phyloP scores from a whole-genome alignment of 2,888 invertebrate genomes.

The Drosophila nr. fundita region DNA sequence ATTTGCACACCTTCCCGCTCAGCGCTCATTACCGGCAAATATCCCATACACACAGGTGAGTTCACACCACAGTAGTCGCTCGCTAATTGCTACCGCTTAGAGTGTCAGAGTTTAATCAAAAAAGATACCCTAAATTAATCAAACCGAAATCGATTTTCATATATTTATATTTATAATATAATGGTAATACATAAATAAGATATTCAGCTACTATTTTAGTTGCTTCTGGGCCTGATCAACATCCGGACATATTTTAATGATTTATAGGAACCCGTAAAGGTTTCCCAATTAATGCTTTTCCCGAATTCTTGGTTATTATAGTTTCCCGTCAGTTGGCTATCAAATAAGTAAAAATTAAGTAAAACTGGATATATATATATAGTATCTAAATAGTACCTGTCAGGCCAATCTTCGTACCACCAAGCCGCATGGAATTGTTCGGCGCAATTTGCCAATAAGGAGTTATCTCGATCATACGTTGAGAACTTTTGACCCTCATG shows the following conservation, averaged over 20 bases:
- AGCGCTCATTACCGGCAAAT: conserved; percentile 95
- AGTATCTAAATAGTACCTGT: too few species aligned
- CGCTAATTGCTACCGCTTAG: background rate
- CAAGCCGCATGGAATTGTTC: too few species aligned
- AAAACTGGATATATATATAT: too few species aligned
- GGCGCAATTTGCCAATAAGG: too few species aligned
- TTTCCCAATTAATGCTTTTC: too few species aligned
- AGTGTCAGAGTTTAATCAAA: background rate
- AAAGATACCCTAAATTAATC: background rate
- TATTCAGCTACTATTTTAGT: background rate
- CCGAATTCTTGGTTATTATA: too few species aligned
- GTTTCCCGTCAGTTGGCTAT: too few species aligned
- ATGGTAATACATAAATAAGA: background rate
- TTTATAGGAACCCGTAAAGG: accelerated
- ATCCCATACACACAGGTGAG: conserved; percentile 91
- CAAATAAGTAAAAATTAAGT: too few species aligned
- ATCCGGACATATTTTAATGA: too few species aligned
- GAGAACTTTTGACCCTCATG: too few species aligned
- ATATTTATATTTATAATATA: background rate
- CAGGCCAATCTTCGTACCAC: too few species aligned
- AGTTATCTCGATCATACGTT: too few species aligned
- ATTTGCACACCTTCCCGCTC: conserved; percentile 96
- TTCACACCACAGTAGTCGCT: conserved; percentile 2
- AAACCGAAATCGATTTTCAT: background rate
- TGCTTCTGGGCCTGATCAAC: background rate